A percentile compares a stretch with the other conserved stretches of the same genome.
Conservation (phyloP, 92 coral and sea anemone species). For the Palythoa grandiflora region DNA sequence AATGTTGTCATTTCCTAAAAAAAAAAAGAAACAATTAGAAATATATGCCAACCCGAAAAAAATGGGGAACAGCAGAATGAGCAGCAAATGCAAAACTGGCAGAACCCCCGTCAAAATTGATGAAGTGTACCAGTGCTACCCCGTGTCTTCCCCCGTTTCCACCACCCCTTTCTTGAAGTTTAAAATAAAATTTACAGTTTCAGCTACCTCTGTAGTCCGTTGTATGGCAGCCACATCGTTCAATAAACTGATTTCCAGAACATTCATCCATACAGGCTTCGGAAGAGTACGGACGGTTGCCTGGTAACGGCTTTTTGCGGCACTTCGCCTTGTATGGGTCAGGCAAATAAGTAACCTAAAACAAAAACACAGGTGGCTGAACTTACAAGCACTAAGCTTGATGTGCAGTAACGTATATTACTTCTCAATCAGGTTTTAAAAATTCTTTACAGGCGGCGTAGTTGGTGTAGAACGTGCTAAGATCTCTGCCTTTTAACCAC, state of each 20-base stretch:
- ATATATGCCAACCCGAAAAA: too few species aligned
- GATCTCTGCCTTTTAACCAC: too few species aligned
- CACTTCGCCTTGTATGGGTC: conserved; percentile 30
- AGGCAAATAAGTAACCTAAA: conserved; percentile 8
- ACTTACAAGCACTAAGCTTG: too few species aligned
- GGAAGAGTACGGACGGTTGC: conserved; percentile 38
- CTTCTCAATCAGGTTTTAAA: too few species aligned
- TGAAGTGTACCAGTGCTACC: too few species aligned
- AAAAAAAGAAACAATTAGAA: neutral
- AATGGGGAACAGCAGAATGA: too few species aligned
- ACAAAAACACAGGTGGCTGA: neutral
- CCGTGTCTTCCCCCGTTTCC: too few species aligned
- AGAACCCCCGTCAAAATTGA: too few species aligned
- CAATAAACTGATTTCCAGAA: neutral
- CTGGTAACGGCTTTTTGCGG: conserved; percentile 34
- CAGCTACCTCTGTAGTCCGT: conserved; percentile 18
- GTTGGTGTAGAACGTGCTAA: too few species aligned
- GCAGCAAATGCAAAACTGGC: too few species aligned
- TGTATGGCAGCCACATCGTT: conserved; percentile 25
- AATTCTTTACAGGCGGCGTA: too few species aligned
- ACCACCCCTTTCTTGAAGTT: neutral
- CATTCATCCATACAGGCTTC: conserved; percentile 32
- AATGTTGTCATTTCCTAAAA: neutral
- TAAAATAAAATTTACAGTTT: neutral
- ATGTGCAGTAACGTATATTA: too few species aligned